Conservation (phyloP, 2,797 vertebrate genomes). For the Coracias cyanogaster region DNA sequence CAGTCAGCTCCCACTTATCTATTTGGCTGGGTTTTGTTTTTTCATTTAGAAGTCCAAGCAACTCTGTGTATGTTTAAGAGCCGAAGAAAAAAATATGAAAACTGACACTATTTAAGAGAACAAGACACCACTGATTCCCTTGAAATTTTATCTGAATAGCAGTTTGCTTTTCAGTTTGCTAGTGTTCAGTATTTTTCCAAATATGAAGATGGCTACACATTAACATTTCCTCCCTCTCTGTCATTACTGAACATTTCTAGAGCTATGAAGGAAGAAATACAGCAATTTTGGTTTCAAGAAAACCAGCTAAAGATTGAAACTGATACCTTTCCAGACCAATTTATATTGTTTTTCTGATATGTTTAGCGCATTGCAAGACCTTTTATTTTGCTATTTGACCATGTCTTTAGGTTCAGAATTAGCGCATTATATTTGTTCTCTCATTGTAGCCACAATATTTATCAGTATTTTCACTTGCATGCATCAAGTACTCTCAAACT, state of each 20-base stretch:
- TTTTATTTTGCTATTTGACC: not conserved
- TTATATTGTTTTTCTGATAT: not conserved
- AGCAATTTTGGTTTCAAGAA: not conserved
- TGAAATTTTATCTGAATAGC: not conserved
- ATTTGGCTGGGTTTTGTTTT: not conserved
- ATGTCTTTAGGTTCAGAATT: not conserved
- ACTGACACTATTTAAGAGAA: not conserved
- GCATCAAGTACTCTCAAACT: not conserved
- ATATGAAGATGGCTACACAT: not conserved
- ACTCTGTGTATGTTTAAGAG: not conserved
- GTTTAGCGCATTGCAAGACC: not conserved
- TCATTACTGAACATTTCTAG: not conserved
- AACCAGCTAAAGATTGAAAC: not conserved
- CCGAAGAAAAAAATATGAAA: not conserved
- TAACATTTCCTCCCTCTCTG: not conserved
- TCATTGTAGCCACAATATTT: not conserved
- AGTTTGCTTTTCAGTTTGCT: not conserved
- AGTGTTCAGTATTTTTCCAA: not conserved
- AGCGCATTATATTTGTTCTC: not conserved
- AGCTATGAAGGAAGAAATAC: not conserved
- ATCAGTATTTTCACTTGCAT: not conserved
- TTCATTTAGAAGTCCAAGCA: not conserved
- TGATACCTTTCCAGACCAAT: not conserved
- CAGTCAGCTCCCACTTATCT: not conserved
- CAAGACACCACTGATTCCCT: not conserved